Base-by-base conservation (phyloP, 2,888 invertebrate species). In the Drosophila niveifrons region DNA sequence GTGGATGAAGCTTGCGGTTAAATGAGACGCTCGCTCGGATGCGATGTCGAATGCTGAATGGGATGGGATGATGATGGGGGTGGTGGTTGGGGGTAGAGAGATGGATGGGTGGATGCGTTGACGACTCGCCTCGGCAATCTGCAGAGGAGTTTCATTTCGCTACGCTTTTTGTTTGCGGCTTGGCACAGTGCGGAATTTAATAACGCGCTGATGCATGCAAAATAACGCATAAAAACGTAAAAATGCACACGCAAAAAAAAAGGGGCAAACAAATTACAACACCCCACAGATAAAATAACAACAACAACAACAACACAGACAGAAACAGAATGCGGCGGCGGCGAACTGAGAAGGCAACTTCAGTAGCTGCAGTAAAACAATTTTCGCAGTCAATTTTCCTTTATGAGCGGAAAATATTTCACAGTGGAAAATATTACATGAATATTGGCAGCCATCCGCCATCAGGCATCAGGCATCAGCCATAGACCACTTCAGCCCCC, bases 381-480 rank as follows among this genome's bases (percentile, higher is more conserved):
- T 85, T 90, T 85, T 88, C 84, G 89, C 87, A 90, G 89, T 90
- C 85, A 85, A 90, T 85, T 90, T 86, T 85, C 78, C 84, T 90
- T 85, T 85, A 85, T 90, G 84, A 88, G 74, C 74, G 77, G 48
- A 92, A 63, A 83, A 86, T 87, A 83, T 89, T 87, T 78, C 63
- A 72, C 73, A 63, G 74, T 72, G 85, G 69, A 64, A 81, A 88
- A 82, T 88, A 81, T 89, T 83, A 82, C 75, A 84, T 76, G 81
- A 72, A 84, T 85, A 88, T 85, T 87, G 82, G 63, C 75, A 68
- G 64, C 34, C 61, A 64, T 73, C 74, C 73, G 18, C 2, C n/a
- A 23, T 17, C 75, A 68, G 64, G 28, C n/a, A 23, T 17, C 75
- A 68, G 64, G 28, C n/a, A 23, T 17, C 39, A 44, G 7, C 13